A percentile compares a stretch with the other conserved stretches of the same genome.
phyloP scores from a whole-genome alignment of 2,888 invertebrate species.

The Baronia brevicornis region DNA sequence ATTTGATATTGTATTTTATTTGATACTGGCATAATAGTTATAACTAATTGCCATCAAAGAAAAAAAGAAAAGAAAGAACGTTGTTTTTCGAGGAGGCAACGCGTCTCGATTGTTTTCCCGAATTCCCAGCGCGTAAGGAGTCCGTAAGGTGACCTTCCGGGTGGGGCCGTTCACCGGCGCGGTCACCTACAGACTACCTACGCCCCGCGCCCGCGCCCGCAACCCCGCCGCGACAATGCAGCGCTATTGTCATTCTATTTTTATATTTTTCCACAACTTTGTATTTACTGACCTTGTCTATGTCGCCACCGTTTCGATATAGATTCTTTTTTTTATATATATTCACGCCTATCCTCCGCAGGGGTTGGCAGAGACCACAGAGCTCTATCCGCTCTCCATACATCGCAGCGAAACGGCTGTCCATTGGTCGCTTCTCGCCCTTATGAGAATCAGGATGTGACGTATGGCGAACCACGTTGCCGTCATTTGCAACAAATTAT shows the following conservation, averaged over 20 bases:
- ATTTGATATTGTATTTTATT: too few relatives aligned
- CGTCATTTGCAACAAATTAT: too few relatives aligned
- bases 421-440: too few relatives aligned
- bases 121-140: slow-evolving; percentile 39
- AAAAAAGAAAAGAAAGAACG: slow-evolving; percentile 6
- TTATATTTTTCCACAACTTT: slow-evolving; percentile 7
- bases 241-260: slow-evolving; percentile 15
- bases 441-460: too few relatives aligned
- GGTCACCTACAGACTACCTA: slow-evolving; percentile 41
- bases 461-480: too few relatives aligned
- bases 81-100: not conserved
- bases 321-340: too few relatives aligned
- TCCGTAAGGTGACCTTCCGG: slow-evolving; percentile 63
- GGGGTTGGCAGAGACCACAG: too few relatives aligned
- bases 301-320: not conserved
- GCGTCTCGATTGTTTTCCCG: slow-evolving; percentile 28
- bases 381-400: too few relatives aligned
- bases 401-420: too few relatives aligned
- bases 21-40: too few relatives aligned
- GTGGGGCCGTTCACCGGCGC: slow-evolving; percentile 37
- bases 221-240: slow-evolving; percentile 2
- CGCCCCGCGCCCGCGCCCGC: not conserved
- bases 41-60: too few relatives aligned
- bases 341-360: too few relatives aligned
- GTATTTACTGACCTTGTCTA: slow-evolving; percentile 1